Base-by-base conservation (phyloP, 2,113 vertebrate species). In the Xyrauchen texanus region DNA sequence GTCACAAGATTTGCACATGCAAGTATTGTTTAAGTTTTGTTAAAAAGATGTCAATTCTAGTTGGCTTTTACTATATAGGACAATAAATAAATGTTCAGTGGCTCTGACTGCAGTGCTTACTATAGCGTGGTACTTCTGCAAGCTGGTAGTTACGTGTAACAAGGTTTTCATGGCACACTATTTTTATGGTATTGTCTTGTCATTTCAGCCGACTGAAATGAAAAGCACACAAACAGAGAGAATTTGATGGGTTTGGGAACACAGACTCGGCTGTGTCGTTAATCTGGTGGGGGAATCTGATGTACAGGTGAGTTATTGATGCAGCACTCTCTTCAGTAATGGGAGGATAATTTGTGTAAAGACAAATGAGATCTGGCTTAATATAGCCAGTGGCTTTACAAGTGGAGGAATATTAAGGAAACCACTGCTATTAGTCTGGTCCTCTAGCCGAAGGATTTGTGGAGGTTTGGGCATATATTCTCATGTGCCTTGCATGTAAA, bases 261-360 rank as follows among this genome's bases (percentile, higher is more conserved):
- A 42, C 72, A 45, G 0, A 5, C 16, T 53, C 44, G 9, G 80
- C 7, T 45, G 73, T 44, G 74, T 87, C 86, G 87, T 92, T 86
- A 90, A 88, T 91, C 87, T 86, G 66, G 87, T 88, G 83, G 86
- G 87, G 87, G 91, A 89, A 91, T 93, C 90, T 90, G 88, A 92
- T 89, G 88, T 89, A 88, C 84, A 74, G 78, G 71, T 93, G 85
- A 93, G 91, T 91, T 92, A 92, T 93, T 90, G 87, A 92, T 91
- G 82, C 82, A 75, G 15, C 78, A 81, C 79, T 74, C 82, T 88
- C 89, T 91, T 92, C 88, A 89, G 90, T 92, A 88, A 90, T 87
- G 87, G 85, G 82, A 85, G 84, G 82, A 86, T 87, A 81, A 87
- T 90, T 89, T 87, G 83, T 77, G 77, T 81, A 80, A 66, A 81